Base-by-base conservation (phyloP, 1,140 invertebrate genomes). In the Heliothis subflexa region DNA sequence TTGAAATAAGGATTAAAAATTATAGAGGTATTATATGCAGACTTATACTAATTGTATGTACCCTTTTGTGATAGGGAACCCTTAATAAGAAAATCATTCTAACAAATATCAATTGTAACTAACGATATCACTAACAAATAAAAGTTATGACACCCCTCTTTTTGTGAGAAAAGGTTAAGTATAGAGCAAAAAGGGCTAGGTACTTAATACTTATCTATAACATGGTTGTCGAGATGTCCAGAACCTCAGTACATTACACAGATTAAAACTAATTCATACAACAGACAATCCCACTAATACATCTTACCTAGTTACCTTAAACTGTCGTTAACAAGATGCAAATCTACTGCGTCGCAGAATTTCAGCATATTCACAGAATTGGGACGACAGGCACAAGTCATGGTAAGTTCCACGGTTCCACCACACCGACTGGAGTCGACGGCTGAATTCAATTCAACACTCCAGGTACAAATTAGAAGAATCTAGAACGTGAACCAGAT, bases 381-480 rank as follows among this genome's bases (percentile, higher is more conserved):
- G 57, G 47, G 55, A 25, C 55, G 77, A 72, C 77, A 78, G 77
- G 50, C 55, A 5, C 57, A 59, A 25, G 52, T 68, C 64, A 25
- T 14, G 45, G 12, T 4, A 14, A 52, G 25, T 77, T 28, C 49
- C 12, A 28, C 13, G 40, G 25, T 77, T 28, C 49, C 12, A 28
- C 13, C 16, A 66, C 49, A 66, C 54, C 45, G 49, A 64, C 3
- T 54, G n/a, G 45, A 50, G 21, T 25, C 50, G 62, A 66, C 47
- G 59, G 50, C 50, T 78, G 62, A 78, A 57, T 78, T 78, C 78
- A 74, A 68, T 79, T 68, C 61, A 70, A 52, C 71, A 68, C 50
- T 78, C 40, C 61, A 74, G 71, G 61, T 79, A 62, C 71, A 52
- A 79, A 74, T 74, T 75, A 75, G 25, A 71, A 76, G 78, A 80